Evolutionary conservation across 2,888 invertebrate genomes (phyloP).

Genomic region (Lasiommata megera): DNA sequence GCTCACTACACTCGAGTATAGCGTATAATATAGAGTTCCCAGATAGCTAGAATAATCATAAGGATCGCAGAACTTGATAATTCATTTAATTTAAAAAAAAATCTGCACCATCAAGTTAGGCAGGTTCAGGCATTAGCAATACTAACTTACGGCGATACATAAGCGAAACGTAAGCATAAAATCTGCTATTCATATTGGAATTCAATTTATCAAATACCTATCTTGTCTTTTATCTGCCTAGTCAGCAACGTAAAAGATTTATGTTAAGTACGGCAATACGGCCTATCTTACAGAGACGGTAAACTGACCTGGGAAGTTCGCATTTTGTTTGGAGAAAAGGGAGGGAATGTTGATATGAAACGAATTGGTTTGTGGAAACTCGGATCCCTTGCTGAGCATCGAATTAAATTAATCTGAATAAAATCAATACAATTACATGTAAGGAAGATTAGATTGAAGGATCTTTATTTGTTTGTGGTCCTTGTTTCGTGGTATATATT

Average conservation of each 20-base stretch:
- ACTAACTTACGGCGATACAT: no score
- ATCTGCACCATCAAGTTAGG: no score
- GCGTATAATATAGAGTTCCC: no score
- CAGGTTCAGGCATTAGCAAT: not conserved
- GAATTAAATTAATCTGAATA: no score
- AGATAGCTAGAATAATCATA: no score
- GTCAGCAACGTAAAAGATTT: constrained; percentile 39
- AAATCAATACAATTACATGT: no score
- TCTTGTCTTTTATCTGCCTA: constrained; percentile 44
- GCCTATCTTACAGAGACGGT: constrained; percentile 35
- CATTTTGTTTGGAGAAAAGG: not conserved
- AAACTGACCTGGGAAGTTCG: constrained; percentile 25
- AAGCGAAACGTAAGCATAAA: constrained; percentile 2
- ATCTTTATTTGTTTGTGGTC: no score
- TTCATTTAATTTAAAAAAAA: no score
- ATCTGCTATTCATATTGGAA: constrained; percentile 40
- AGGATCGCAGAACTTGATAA: no score
- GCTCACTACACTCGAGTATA: no score
- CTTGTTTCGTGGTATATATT: no score
- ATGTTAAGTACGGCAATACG: constrained; percentile 30
- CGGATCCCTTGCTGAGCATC: not conserved
- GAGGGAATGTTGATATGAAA: not conserved
- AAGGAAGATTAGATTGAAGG: no score
- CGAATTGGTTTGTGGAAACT: not conserved
- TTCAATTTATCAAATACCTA: constrained; percentile 44